Conservation (phyloP, 2,888 invertebrate genomes). For the Sinelater perroti region DNA sequence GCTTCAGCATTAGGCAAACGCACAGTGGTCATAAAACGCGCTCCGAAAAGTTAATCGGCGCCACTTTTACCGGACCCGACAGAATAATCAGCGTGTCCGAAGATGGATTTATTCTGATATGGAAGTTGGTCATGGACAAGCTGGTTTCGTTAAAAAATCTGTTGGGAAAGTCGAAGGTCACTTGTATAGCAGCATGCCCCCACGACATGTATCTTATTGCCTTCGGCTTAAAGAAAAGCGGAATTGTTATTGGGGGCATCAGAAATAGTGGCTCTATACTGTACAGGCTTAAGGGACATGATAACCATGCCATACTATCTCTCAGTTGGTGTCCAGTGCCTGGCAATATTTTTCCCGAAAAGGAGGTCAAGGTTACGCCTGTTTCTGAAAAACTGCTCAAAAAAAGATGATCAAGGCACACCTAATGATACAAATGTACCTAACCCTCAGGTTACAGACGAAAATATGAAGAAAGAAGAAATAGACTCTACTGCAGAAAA, state of each 20-base stretch:
- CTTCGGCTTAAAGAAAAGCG: conserved; percentile 66
- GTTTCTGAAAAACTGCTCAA: conserved; percentile 41
- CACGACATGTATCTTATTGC: conserved; percentile 66
- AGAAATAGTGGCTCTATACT: conserved; percentile 65
- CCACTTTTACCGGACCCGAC: conserved; percentile 60
- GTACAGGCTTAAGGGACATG: conserved; percentile 78
- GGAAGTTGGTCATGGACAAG: conserved; percentile 65
- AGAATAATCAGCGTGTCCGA: conserved; percentile 64
- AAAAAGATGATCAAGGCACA: conserved; percentile 41
- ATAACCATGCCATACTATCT: conserved; percentile 70
- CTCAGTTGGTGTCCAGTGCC: conserved; percentile 78
- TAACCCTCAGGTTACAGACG: too few species aligned
- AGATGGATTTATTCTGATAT: conserved; percentile 63
- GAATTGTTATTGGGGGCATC: conserved; percentile 62
- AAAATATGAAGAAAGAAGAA: neutral
- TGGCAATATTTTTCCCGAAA: conserved; percentile 64
- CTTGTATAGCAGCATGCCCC: conserved; percentile 67
- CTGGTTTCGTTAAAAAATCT: conserved; percentile 56
- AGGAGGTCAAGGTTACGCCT: conserved; percentile 46
- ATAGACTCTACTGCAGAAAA: conserved; percentile 14
- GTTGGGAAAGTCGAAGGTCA: conserved; percentile 62
- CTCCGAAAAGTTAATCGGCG: conserved; percentile 59
- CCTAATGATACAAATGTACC: neutral
- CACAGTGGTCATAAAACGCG: conserved; percentile 56
- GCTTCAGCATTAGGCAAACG: conserved; percentile 52